A percentile compares a stretch with the other conserved stretches of the same genome.
phyloP scores from a whole-genome alignment of 2,797 vertebrate genomes.

The Paratrypauchen microcephalus region DNA sequence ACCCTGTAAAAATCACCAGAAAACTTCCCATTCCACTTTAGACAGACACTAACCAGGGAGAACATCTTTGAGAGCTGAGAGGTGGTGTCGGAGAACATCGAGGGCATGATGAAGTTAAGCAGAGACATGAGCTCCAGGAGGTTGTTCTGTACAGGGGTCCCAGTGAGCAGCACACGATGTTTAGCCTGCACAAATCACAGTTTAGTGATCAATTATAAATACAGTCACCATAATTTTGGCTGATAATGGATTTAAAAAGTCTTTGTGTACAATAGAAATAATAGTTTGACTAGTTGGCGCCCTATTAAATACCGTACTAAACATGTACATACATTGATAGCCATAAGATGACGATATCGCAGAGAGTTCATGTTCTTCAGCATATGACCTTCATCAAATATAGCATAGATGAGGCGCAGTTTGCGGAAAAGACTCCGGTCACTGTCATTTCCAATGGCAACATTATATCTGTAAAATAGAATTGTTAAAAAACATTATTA shows the following conservation, averaged over 20 bases:
- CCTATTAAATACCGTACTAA: not conserved
- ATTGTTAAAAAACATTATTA: not conserved
- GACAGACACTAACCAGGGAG: conserved; percentile 73
- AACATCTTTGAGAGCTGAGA: conserved; percentile 94
- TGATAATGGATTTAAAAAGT: too few relatives aligned
- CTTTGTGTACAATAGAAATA: too few relatives aligned
- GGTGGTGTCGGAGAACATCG: conserved; percentile 93
- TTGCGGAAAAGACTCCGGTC: conserved; percentile 93
- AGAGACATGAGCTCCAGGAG: conserved; percentile 95
- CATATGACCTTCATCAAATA: conserved; percentile 99
- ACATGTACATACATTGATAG: conserved; percentile 87
- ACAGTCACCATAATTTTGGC: too few relatives aligned
- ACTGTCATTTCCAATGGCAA: conserved; percentile 86
- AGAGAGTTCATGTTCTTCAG: conserved; percentile 96
- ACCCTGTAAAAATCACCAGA: not conserved
- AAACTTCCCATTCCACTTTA: not conserved
- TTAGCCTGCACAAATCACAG: conserved; percentile 77
- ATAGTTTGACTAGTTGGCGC: not conserved
- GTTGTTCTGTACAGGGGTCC: conserved; percentile 97
- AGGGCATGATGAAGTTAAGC: conserved; percentile 98
- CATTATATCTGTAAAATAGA: conserved; percentile 82
- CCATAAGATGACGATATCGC: conserved; percentile 95
- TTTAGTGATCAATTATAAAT: not conserved
- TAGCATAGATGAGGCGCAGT: conserved; percentile 85
- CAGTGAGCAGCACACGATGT: conserved; percentile 90